These are phyloP conservation scores for Enteromius afrohamiltoni DNA, from an alignment of 2,797 vertebrate species.

Conservation along the genomic window DNA sequence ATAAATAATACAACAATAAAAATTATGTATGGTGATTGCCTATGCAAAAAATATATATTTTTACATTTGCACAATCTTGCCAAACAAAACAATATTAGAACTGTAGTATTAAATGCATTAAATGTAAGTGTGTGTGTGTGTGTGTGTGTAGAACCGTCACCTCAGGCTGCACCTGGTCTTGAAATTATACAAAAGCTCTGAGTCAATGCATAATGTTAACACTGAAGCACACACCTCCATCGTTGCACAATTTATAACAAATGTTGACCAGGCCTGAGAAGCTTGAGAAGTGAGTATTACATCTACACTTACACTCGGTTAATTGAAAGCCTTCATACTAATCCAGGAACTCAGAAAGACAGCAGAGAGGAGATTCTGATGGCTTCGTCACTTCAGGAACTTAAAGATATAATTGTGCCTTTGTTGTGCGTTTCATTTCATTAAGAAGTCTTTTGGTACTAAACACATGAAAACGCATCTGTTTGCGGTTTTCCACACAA, in stretches of 20 bases:
- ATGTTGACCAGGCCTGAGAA: neutral
- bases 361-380: neutral
- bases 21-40: neutral
- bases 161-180: constrained; percentile 25
- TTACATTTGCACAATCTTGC: neutral
- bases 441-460: neutral
- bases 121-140: neutral
- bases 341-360: neutral
- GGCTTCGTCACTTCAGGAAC: neutral
- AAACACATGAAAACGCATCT: neutral
- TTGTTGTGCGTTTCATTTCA: neutral
- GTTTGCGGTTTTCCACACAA: neutral
- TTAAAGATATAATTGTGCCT: neutral
- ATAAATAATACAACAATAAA: neutral
- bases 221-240: neutral
- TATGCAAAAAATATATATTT: neutral
- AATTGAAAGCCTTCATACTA: neutral
- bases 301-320: constrained; percentile 12
- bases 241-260: neutral
- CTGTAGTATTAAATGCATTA: neutral
- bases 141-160: neutral
- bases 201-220: constrained; percentile 33
- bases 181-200: constrained; percentile 36
- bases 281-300: neutral
- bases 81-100: neutral